Conservation (phyloP, 1,140 invertebrate species). For the Reticulitermes speratus region DNA sequence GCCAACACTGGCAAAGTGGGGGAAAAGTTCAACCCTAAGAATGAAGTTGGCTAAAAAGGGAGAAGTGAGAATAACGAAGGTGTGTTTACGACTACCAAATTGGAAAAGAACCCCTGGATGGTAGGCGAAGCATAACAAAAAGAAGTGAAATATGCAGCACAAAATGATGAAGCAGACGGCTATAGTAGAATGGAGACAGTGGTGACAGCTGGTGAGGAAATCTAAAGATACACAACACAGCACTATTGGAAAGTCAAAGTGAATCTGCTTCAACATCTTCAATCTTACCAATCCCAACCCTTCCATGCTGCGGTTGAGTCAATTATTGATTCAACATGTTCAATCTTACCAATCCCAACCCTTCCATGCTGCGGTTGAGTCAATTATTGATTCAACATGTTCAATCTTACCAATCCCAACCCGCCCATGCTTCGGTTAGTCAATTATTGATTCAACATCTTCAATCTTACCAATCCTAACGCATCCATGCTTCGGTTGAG, state of each 20-base stretch:
- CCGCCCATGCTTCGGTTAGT: too few species aligned
- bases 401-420: too few species aligned
- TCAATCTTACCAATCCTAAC: too few species aligned
- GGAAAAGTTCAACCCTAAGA: background rate
- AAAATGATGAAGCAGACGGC: background rate
- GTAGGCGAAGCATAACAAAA: background rate
- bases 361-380: too few species aligned
- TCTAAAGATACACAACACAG: background rate
- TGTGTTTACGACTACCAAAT: background rate
- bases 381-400: background rate
- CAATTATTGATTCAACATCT: background rate
- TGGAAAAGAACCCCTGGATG: background rate
- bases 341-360: too few species aligned
- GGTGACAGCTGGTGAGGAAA: background rate
- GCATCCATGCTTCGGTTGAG: too few species aligned
- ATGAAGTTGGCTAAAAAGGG: background rate
- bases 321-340: background rate
- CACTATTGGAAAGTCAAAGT: background rate
- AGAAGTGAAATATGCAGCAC: conserved; percentile 7
- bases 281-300: too few species aligned
- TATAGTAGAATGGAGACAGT: background rate
- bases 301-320: too few species aligned
- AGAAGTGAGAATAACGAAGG: background rate
- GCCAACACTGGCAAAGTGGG: too few species aligned
- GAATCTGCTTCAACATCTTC: background rate